Conservation (phyloP, 2,888 invertebrate genomes). For the Metallyticus violacea region DNA sequence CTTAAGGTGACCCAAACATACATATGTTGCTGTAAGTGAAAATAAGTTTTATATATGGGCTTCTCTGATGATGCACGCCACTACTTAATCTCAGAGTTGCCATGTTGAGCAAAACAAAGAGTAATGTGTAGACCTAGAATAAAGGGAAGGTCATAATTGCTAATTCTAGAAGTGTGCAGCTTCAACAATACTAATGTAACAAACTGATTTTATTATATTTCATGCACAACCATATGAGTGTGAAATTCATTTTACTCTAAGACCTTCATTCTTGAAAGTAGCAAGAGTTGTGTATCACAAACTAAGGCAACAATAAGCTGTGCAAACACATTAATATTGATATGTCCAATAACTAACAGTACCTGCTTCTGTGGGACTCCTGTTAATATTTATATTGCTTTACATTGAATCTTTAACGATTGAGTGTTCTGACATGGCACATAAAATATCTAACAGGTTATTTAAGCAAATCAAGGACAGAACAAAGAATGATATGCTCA, state of each 20-base stretch:
- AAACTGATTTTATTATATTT: neutral
- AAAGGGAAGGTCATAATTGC: neutral
- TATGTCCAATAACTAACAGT: neutral
- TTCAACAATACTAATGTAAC: neutral
- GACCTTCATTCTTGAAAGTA: neutral
- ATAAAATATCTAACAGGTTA: neutral
- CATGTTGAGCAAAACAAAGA: neutral
- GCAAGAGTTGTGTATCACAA: neutral
- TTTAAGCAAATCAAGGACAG: neutral
- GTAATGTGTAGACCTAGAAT: neutral
- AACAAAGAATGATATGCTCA: no score
- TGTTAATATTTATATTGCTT: neutral
- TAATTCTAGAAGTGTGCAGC: neutral
- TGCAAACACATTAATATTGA: neutral
- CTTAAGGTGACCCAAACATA: neutral
- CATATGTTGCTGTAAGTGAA: neutral
- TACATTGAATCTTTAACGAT: neutral
- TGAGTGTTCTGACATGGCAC: neutral
- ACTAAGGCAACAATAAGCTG: neutral
- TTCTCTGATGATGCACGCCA: neutral
- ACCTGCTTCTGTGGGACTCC: neutral
- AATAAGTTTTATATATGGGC: neutral
- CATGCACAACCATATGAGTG: constrained; percentile 4
- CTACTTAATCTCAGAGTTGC: neutral
- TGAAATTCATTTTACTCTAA: neutral